Percentiles rank a stretch among this genome's conserved stretches.
Conservation (phyloP, 2,797 vertebrate genomes). For the Melopsittacus undulatus region DNA sequence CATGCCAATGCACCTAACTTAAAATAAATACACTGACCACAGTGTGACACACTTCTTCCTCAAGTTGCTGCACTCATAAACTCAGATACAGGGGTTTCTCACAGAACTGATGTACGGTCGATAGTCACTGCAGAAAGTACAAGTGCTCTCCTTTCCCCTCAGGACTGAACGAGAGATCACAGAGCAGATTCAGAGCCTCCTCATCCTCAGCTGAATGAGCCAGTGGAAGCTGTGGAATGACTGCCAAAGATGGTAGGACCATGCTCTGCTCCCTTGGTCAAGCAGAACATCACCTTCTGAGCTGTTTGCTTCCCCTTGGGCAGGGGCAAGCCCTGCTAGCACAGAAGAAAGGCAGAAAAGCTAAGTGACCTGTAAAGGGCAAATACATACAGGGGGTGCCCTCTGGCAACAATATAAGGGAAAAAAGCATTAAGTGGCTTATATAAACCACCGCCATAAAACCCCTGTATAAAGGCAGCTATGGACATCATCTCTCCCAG, state of each 20-base stretch:
- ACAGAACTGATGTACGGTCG: accelerated
- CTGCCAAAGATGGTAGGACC: not conserved
- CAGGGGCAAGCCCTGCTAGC: not conserved
- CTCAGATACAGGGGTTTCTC: accelerated
- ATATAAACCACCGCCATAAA: slow-evolving; percentile 15
- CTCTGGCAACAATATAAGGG: not conserved
- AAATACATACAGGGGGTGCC: not conserved
- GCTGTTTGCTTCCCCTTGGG: not conserved
- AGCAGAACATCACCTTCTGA: not conserved
- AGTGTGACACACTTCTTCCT: not conserved
- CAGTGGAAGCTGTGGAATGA: not conserved
- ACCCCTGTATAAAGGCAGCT: not conserved
- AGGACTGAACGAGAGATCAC: accelerated
- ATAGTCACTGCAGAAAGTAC: not conserved
- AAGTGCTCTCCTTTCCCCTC: not conserved
- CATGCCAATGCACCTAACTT: accelerated
- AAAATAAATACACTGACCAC: not conserved
- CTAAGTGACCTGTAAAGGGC: not conserved
- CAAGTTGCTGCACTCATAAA: not conserved
- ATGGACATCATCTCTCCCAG: not conserved
- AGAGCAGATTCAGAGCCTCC: not conserved
- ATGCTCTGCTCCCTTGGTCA: not conserved
- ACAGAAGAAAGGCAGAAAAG: not conserved
- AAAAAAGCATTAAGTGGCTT: not conserved
- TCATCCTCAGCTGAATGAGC: not conserved